A percentile compares a stretch with the other conserved stretches of the same genome.
Evolutionary conservation across 2,113 vertebrate species (phyloP).

Genomic region (Egretta garzetta): DNA sequence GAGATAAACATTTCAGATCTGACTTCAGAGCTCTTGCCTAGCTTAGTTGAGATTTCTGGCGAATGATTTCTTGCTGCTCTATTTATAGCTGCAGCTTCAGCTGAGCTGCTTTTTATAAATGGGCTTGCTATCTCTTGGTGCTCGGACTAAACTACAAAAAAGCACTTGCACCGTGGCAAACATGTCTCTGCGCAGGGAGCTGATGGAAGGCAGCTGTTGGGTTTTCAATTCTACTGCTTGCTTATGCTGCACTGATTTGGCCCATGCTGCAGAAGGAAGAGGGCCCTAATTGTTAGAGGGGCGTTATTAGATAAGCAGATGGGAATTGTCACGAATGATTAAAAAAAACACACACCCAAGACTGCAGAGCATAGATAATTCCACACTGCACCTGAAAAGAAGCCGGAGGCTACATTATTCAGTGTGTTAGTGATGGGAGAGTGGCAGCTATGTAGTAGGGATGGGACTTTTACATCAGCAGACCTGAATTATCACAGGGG

Average conservation of each 20-base stretch:
- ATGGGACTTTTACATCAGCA: not conserved
- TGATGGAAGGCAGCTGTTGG: constrained; percentile 1
- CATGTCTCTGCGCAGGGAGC: not conserved
- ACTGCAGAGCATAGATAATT: not conserved
- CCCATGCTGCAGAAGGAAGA: not conserved
- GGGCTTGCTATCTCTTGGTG: not conserved
- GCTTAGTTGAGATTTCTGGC: not conserved
- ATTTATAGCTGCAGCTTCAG: constrained; percentile 40
- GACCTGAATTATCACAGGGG: not conserved
- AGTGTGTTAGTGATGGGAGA: not conserved
- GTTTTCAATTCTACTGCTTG: not conserved
- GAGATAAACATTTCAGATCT: not conserved
- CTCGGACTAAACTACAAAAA: not conserved
- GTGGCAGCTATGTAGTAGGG: not conserved
- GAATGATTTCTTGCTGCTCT: not conserved
- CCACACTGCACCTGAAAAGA: not conserved
- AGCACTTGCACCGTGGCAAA: not conserved
- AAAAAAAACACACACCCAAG: not conserved
- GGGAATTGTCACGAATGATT: constrained; percentile 9
- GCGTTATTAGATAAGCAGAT: constrained; percentile 1
- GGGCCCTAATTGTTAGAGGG: not conserved
- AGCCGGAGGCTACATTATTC: not conserved
- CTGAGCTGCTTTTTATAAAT: constrained; percentile 31
- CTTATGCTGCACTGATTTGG: not conserved
- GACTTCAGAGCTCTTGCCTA: not conserved